Percentiles rank a stretch among this genome's conserved stretches.
phyloP scores from a whole-genome alignment of 2,113 vertebrate species.

The Brienomyrus longianalis region DNA sequence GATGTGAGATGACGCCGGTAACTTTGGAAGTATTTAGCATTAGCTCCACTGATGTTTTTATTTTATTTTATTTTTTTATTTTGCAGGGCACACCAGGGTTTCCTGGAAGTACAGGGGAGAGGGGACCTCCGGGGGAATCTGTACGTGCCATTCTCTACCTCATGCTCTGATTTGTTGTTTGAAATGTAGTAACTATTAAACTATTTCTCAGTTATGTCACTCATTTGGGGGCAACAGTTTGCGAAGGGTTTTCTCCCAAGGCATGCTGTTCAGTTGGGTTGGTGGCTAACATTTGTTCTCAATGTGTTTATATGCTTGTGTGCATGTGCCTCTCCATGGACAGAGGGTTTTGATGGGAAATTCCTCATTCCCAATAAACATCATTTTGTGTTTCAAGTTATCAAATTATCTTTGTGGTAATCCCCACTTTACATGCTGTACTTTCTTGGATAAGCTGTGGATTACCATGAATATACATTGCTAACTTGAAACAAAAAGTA shows the following conservation, averaged over 20 bases:
- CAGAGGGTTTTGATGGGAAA: neutral
- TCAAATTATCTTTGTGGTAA: neutral
- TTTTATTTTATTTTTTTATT: conserved; percentile 17
- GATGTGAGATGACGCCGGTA: too few species aligned
- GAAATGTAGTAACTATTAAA: neutral
- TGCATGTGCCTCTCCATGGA: neutral
- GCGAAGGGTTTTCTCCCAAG: neutral
- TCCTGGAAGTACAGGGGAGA: conserved; percentile 71
- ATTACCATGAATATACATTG: neutral
- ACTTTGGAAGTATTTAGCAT: too few species aligned
- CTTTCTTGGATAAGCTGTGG: neutral
- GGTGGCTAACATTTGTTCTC: neutral
- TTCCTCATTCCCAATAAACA: neutral
- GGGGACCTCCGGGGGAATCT: conserved; percentile 71
- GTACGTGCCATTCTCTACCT: conserved; percentile 62
- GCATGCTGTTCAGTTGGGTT: neutral
- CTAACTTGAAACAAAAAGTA: neutral
- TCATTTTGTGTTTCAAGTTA: neutral
- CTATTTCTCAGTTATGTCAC: neutral
- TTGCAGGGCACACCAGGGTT: conserved; percentile 71
- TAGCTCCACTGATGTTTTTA: neutral
- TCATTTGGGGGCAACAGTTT: neutral
- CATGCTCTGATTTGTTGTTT: neutral
- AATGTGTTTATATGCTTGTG: neutral
- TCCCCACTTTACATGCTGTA: neutral